Conservation (phyloP, 2,797 vertebrate species). For the Diceros bicornis region DNA sequence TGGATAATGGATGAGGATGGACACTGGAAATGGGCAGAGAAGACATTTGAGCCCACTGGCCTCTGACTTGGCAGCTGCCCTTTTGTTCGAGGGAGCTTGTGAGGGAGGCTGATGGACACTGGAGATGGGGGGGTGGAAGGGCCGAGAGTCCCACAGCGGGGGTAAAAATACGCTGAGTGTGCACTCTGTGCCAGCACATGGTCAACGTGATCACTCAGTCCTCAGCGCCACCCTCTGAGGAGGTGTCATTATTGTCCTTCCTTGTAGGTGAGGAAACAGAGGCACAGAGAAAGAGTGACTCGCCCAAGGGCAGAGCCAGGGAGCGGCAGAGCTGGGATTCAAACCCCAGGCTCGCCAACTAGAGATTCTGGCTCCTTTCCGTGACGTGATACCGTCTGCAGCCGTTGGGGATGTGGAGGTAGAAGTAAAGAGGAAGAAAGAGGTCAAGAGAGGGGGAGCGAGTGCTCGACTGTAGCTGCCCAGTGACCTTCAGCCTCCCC, state of each 20-base stretch:
- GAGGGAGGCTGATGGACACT: neutral
- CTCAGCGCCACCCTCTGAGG: neutral
- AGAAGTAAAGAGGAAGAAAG: neutral
- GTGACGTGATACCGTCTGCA: neutral
- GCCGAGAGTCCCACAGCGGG: neutral
- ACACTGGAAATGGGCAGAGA: too few relatives aligned
- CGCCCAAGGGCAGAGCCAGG: neutral
- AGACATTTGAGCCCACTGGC: neutral
- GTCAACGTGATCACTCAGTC: neutral
- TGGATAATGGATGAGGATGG: rapidly evolving
- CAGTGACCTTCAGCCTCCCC: neutral
- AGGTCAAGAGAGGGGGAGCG: neutral
- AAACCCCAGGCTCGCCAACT: neutral
- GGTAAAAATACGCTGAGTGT: rapidly evolving
- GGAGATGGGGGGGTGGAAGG: neutral
- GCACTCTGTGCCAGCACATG: neutral
- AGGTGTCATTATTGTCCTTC: neutral
- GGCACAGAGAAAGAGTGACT: neutral
- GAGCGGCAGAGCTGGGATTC: neutral
- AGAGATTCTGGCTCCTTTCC: neutral
- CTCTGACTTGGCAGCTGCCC: rapidly evolving
- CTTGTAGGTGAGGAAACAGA: neutral
- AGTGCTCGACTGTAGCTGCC: neutral
- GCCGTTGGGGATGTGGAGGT: neutral
- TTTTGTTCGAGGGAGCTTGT: neutral